A percentile compares a stretch with the other conserved stretches of the same genome.
Evolutionary conservation across 2,113 vertebrate genomes (phyloP).

Genomic region (Hucho hucho): DNA sequence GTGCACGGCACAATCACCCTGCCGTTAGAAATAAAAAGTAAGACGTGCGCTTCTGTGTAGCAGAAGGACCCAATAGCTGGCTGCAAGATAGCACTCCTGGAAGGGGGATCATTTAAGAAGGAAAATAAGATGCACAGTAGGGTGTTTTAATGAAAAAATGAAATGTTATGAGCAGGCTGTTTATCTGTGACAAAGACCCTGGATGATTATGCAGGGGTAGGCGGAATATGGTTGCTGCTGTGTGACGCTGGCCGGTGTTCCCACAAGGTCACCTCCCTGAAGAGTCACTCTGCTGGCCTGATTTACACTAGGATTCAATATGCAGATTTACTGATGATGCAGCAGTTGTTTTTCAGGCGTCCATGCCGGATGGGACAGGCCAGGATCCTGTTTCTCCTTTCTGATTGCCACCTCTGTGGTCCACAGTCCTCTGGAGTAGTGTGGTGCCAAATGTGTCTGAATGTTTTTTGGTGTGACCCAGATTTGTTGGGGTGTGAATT

Average conservation of each 20-base stretch:
- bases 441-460: no score
- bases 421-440: no score
- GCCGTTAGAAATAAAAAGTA: conserved; percentile 56
- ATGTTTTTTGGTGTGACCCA: no score
- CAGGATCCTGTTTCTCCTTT: conserved; percentile 38
- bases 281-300: conserved; percentile 46
- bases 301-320: conserved; percentile 61
- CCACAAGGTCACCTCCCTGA: conserved; percentile 66
- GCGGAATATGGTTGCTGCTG: no score
- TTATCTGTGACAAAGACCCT: conserved; percentile 37
- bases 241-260: neutral
- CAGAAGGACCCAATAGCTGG: conserved; percentile 38
- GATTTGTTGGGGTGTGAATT: no score
- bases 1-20: conserved; percentile 39
- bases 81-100: conserved; percentile 40
- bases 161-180: conserved; percentile 56
- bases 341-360: conserved; percentile 28
- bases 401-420: neutral
- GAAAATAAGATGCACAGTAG: conserved; percentile 63
- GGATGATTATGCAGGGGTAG: conserved; percentile 45
- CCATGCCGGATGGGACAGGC: neutral
- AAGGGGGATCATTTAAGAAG: conserved; percentile 50
- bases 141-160: conserved; percentile 60
- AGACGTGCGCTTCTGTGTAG: conserved; percentile 45
- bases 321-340: conserved; percentile 63